Evolutionary conservation across 2,888 invertebrate species (phyloP).

Genomic region (Habrosyne pyritoides): DNA sequence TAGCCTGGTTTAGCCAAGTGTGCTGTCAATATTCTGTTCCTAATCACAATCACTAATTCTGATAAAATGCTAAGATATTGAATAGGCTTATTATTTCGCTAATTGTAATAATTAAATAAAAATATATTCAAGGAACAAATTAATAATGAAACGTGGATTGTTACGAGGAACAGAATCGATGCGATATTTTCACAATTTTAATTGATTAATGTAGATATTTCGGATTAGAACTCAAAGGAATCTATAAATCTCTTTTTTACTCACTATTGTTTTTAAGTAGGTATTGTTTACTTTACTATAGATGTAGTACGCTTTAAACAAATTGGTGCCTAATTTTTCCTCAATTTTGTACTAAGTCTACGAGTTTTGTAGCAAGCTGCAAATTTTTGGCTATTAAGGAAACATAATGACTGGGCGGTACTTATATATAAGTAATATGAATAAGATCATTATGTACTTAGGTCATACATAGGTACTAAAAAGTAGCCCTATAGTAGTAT

Average conservation of each 20-base stretch:
- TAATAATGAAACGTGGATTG: background rate
- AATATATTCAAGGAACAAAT: background rate
- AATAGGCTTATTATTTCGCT: no score
- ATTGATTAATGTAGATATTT: slow-evolving; percentile 31
- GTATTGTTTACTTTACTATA: slow-evolving; percentile 39
- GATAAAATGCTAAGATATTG: no score
- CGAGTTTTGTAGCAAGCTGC: slow-evolving; percentile 14
- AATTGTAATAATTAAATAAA: background rate
- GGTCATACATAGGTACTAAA: background rate
- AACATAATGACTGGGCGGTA: slow-evolving; percentile 41
- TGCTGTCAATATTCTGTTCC: slow-evolving; percentile 31
- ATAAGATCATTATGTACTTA: slow-evolving; percentile 8
- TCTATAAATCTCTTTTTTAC: slow-evolving; percentile 34
- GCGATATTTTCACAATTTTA: slow-evolving; percentile 27
- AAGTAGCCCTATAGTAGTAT: background rate
- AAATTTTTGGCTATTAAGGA: slow-evolving; percentile 33
- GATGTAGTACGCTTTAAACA: slow-evolving; percentile 66
- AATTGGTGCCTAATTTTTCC: slow-evolving; percentile 67
- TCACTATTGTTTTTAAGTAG: slow-evolving; percentile 35
- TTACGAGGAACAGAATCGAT: slow-evolving; percentile 42
- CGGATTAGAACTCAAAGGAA: slow-evolving; percentile 14
- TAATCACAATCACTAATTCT: slow-evolving; percentile 18
- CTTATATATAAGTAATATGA: slow-evolving; percentile 24
- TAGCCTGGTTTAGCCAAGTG: slow-evolving; percentile 51
- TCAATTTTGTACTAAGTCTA: slow-evolving; percentile 21